Conservation (phyloP, 2,888 invertebrate genomes). For the Operophtera brumata region DNA sequence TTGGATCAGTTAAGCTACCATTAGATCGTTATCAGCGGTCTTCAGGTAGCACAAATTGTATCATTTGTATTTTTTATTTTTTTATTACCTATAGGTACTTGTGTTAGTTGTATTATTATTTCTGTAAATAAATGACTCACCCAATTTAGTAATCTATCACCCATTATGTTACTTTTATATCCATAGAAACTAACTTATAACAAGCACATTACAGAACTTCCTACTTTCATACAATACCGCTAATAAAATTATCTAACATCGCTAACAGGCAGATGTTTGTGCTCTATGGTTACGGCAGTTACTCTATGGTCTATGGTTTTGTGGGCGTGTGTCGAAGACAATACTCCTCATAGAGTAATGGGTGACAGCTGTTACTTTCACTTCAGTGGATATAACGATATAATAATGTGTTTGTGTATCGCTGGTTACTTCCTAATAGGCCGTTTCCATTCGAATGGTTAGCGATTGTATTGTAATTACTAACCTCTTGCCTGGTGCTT, state of each 20-base stretch:
- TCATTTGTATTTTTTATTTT: too few relatives aligned
- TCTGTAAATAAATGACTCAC: constrained; percentile 1
- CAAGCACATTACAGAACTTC: constrained; percentile 13
- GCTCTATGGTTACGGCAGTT: constrained; percentile 14
- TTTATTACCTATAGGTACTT: too few relatives aligned
- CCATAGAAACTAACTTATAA: neutral
- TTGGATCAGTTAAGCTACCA: too few relatives aligned
- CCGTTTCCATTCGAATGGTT: neutral
- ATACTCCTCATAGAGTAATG: constrained; percentile 26
- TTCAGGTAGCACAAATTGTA: too few relatives aligned
- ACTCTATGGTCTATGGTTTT: constrained; percentile 20
- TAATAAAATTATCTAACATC: constrained; percentile 32
- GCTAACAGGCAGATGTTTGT: constrained; percentile 29
- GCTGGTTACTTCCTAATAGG: neutral
- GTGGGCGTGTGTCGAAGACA: constrained; percentile 33
- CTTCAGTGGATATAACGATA: constrained; percentile 16
- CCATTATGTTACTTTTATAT: neutral
- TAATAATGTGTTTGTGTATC: constrained; percentile 5
- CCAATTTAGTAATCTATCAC: constrained; percentile 11
- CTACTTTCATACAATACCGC: constrained; percentile 15
- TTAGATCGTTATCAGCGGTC: too few relatives aligned
- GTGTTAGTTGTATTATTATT: too few relatives aligned
- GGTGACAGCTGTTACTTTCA: constrained; percentile 31
- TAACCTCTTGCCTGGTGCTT: too few relatives aligned
- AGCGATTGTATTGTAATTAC: too few relatives aligned